Percentiles rank a stretch among this genome's conserved stretches.
Evolutionary conservation across 2,888 invertebrate genomes (phyloP).

Genomic region (Ptycholaimellus sp.): DNA sequence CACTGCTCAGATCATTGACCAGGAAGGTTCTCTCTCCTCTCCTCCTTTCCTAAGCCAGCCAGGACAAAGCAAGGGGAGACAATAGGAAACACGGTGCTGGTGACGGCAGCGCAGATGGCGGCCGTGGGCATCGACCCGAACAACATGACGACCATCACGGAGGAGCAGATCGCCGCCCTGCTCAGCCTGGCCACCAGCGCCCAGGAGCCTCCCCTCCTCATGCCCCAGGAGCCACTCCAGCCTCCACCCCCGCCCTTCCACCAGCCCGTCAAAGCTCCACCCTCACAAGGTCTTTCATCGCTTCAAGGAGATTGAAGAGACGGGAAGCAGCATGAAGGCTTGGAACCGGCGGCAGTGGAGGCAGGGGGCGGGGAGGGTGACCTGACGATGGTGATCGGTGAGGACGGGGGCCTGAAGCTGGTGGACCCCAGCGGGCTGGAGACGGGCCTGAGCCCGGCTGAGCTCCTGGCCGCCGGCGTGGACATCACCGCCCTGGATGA

Average conservation of each 20-base stretch:
- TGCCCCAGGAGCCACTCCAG: too few relatives aligned
- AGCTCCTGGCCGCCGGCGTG: background rate
- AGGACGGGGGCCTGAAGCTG: background rate
- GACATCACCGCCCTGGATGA: background rate
- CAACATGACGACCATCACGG: constrained; percentile 10
- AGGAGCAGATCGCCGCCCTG: constrained; percentile 10
- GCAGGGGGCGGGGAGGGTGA: background rate
- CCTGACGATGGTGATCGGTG: background rate
- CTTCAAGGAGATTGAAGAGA: background rate
- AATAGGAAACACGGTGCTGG: constrained; percentile 7
- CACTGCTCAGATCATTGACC: too few relatives aligned
- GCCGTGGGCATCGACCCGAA: constrained; percentile 11
- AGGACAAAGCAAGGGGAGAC: too few relatives aligned
- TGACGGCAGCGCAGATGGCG: constrained; percentile 9
- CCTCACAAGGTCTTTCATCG: background rate
- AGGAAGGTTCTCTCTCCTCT: too few relatives aligned
- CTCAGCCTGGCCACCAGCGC: too few relatives aligned
- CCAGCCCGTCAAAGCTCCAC: background rate
- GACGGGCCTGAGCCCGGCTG: background rate
- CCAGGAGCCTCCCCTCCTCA: too few relatives aligned
- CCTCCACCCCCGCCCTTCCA: background rate
- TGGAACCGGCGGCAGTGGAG: background rate
- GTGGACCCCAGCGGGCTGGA: background rate
- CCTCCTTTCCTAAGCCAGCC: too few relatives aligned
- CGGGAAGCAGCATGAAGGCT: background rate